Evolutionary conservation across 2,113 vertebrate species (phyloP), one percentile per base, ranked within the genome.

Genomic region (Gnathonemus longibarbis): DNA sequence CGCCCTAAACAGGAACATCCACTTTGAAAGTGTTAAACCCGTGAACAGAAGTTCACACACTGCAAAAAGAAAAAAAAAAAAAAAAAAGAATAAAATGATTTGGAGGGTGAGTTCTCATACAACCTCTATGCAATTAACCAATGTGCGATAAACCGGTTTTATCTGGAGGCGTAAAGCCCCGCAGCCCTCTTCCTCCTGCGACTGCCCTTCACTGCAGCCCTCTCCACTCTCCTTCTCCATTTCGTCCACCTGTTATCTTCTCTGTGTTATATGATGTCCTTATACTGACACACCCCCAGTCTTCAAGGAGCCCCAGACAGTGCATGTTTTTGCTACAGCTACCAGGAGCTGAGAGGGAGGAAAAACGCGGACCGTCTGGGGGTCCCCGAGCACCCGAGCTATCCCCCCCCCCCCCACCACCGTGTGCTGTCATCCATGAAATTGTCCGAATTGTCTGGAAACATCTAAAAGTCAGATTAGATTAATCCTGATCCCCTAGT

Each of bases 401-500:
- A 42, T 2, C n/a, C 19, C 31, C 21, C 56, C 27, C 27, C 21
- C 17, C 8, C 2, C 39, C 56, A 7, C 58, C n/a, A 4, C 5
- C 45, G n/a, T 21, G 83, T 53, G 50, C 27, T 31, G 31, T 21
- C 31, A 52, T 87, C n/a, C 49, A 53, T 17, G 50, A 87, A 87
- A 87, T 56, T 31, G 27, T 87, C 50, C 15, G 6, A 50, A 52
- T 53, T 52, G 49, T 53, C 48, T 87, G n/a, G 46, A 87, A 87
- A 87, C 46, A 87, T 87, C n/a, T 87, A 27, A 87, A 35, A 48
- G 50, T 39, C n/a, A 87, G 85, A 87, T 87, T 53, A 52, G 84
- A 31, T 85, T 85, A 85, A 85, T 85, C 48, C 45, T 13, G 24
- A 50, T 85, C 85, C 46, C 19, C 50, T 87, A 87, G 31, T 52